Conservation (phyloP, 1,140 invertebrate species). For the Hydropsyche tenuis region DNA sequence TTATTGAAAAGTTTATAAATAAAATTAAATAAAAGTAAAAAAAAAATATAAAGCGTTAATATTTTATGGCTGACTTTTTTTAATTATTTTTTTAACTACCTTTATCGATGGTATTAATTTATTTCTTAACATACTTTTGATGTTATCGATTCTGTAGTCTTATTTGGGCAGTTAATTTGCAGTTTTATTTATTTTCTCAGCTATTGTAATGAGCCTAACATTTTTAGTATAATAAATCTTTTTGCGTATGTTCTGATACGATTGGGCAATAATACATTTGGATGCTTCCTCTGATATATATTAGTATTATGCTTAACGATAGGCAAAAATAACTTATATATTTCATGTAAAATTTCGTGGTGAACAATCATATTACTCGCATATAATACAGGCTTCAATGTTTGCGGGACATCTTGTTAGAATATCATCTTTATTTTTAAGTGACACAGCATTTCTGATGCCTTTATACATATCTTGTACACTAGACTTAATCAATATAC, state of each 20-base stretch:
- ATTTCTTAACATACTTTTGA: conserved; percentile 22
- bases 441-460: neutral
- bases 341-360: conserved; percentile 26
- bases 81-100: conserved; percentile 1
- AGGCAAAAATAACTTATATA: conserved; percentile 20
- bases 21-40: conserved; percentile 42
- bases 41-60: conserved; percentile 48
- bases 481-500: neutral
- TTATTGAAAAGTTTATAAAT: conserved; percentile 49
- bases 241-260: conserved; percentile 31
- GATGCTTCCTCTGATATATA: conserved; percentile 37
- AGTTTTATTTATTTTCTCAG: neutral
- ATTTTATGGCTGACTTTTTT: conserved; percentile 45
- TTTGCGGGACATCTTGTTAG: conserved; percentile 35
- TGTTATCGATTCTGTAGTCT: conserved; percentile 31
- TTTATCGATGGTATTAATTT: conserved; percentile 28
- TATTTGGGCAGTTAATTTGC: conserved; percentile 30
- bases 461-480: conserved; percentile 33
- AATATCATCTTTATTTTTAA: conserved; percentile 7
- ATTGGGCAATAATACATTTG: conserved; percentile 34
- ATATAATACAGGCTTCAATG: conserved; percentile 14
- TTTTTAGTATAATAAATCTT: conserved; percentile 29
- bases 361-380: conserved; percentile 36
- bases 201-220: conserved; percentile 31
- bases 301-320: conserved; percentile 40